A percentile compares a stretch with the other conserved stretches of the same genome.
phyloP scores from a whole-genome alignment of 2,888 invertebrate genomes.

The Ernsta delagoae region DNA sequence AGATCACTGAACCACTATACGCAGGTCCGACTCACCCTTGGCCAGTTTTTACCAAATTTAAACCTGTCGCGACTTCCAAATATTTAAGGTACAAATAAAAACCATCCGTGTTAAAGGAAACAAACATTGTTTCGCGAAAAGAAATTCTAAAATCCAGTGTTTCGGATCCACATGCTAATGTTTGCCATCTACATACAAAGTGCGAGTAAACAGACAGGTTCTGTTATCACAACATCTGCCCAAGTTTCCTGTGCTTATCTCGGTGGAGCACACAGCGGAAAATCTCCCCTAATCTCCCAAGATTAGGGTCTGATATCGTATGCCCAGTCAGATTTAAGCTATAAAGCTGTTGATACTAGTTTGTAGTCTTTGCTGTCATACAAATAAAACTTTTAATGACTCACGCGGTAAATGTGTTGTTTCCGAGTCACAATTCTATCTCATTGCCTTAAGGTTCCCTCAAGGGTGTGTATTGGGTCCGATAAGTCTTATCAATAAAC shows the following conservation, averaged over 20 bases:
- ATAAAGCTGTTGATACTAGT: conserved; percentile 28
- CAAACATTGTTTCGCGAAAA: conserved; percentile 33
- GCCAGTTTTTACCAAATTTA: conserved; percentile 16
- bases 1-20: no score
- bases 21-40: no score
- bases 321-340: conserved; percentile 13
- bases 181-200: conserved; percentile 36
- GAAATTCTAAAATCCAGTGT: conserved; percentile 34
- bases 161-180: conserved; percentile 36
- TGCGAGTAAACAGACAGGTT: conserved; percentile 37
- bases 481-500: conserved; percentile 35
- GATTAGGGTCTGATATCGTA: conserved; percentile 30
- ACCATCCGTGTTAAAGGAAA: conserved; percentile 24
- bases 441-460: conserved; percentile 19
- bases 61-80: conserved; percentile 19
- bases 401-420: conserved; percentile 21
- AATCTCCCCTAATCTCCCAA: conserved; percentile 31
- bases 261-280: conserved; percentile 21
- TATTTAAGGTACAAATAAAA: conserved; percentile 27
- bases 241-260: conserved; percentile 39
- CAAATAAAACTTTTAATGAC: conserved; percentile 35
- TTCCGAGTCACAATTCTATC: conserved; percentile 22
- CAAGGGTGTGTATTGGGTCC: conserved; percentile 17
- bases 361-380: conserved; percentile 35
- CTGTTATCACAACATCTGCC: conserved; percentile 38